These are phyloP conservation scores for Elymnias hypermnestra DNA, from an alignment of 1,140 invertebrate genomes.

Conservation along the genomic window DNA sequence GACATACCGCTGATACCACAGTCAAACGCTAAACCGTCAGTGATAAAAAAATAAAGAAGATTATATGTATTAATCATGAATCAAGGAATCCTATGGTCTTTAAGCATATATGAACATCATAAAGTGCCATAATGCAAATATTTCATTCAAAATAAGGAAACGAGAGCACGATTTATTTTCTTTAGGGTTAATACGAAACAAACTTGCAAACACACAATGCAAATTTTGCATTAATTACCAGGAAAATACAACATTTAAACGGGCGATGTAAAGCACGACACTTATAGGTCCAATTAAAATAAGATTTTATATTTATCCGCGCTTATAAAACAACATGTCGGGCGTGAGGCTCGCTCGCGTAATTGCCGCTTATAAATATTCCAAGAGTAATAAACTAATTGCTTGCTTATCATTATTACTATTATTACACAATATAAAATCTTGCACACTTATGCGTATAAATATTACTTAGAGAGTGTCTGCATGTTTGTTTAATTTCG, in stretches of 20 bases:
- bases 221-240: neutral
- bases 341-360: neutral
- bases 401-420: slow-evolving; percentile 4
- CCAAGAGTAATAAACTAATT: slow-evolving; percentile 11
- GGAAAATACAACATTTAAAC: slow-evolving; percentile 1
- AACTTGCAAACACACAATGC: neutral
- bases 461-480: neutral
- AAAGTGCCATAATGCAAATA: too few species aligned
- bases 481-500: neutral
- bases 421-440: slow-evolving; percentile 5
- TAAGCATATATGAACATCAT: too few species aligned
- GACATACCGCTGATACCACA: too few species aligned
- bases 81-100: too few species aligned
- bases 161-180: too few species aligned
- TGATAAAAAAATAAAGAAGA: too few species aligned
- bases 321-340: slow-evolving; percentile 15
- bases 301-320: slow-evolving; percentile 14
- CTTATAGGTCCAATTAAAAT: slow-evolving; percentile 14
- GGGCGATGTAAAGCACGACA: slow-evolving; percentile 7
- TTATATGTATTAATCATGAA: too few species aligned
- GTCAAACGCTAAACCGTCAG: too few species aligned
- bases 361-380: slow-evolving; percentile 9
- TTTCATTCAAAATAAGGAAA: too few species aligned
- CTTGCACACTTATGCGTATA: neutral
- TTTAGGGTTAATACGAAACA: too few species aligned